phyloP scores from a whole-genome alignment of 2,888 invertebrate species.

The Limenitis arthemis region DNA sequence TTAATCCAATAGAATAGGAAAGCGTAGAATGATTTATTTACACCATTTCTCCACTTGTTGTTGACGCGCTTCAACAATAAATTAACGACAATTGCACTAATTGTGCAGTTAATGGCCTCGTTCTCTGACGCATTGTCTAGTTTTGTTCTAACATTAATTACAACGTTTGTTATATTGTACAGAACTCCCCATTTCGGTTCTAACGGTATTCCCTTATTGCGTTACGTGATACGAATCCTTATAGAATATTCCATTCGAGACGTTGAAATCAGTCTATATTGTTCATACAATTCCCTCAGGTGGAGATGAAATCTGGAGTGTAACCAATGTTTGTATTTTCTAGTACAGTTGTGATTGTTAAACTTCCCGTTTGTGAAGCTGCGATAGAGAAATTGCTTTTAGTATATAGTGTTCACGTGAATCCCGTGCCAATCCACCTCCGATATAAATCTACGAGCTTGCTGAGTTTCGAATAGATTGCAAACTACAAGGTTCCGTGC shows the following conservation, averaged over 20 bases:
- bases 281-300: conserved; percentile 29
- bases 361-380: conserved; percentile 31
- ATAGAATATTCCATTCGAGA: conserved; percentile 21
- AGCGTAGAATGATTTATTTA: conserved; percentile 29
- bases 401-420: conserved; percentile 48
- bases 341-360: conserved; percentile 28
- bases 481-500: conserved; percentile 52
- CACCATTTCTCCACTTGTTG: conserved; percentile 31
- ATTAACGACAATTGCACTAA: conserved; percentile 69
- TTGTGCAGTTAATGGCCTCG: conserved; percentile 61
- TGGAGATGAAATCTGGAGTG: conserved; percentile 31
- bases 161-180: conserved; percentile 31
- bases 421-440: conserved; percentile 49
- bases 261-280: conserved; percentile 48
- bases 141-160: conserved; percentile 49
- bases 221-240: conserved; percentile 47
- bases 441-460: conserved; percentile 63
- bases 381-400: conserved; percentile 55
- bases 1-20: conserved; percentile 14
- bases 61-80: conserved; percentile 50
- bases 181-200: conserved; percentile 21
- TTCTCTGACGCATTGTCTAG: conserved; percentile 61
- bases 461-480: conserved; percentile 60
- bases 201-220: conserved; percentile 39
- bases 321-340: conserved; percentile 39